These are phyloP conservation scores for Spheniscus humboldti DNA, from an alignment of 2,797 vertebrate genomes.

Conservation along the genomic window DNA sequence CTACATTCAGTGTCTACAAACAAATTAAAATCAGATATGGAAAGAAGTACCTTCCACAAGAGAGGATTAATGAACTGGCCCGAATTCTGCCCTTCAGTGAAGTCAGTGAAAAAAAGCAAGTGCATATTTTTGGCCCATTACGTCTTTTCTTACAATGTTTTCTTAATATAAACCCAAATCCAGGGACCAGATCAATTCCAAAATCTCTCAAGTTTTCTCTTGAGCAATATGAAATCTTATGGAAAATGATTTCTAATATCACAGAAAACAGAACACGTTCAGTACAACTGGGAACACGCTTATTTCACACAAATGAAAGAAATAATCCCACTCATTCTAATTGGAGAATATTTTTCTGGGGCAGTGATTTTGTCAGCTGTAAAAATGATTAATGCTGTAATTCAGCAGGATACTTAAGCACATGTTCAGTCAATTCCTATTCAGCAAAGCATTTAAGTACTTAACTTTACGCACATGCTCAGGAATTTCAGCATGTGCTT, in stretches of 20 bases:
- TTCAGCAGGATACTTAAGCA: slow-evolving; percentile 65
- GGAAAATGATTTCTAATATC: slow-evolving; percentile 62
- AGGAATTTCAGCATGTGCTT: slow-evolving; percentile 48
- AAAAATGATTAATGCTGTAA: slow-evolving; percentile 67
- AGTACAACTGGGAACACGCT: slow-evolving; percentile 41
- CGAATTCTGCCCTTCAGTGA: slow-evolving; percentile 36
- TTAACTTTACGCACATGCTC: slow-evolving; percentile 59
- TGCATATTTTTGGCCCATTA: slow-evolving; percentile 29
- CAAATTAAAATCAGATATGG: slow-evolving; percentile 50
- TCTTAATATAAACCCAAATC: slow-evolving; percentile 52
- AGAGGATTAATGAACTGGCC: slow-evolving; percentile 33
- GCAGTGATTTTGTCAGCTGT: slow-evolving; percentile 66
- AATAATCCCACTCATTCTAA: slow-evolving; percentile 60
- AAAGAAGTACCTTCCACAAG: slow-evolving; percentile 32
- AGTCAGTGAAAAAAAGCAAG: slow-evolving; percentile 21
- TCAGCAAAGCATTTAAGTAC: slow-evolving; percentile 62
- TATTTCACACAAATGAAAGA: slow-evolving; percentile 62
- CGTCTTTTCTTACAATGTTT: slow-evolving; percentile 6
- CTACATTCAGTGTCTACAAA: slow-evolving; percentile 2
- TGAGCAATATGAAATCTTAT: slow-evolving; percentile 59
- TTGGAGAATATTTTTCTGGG: slow-evolving; percentile 69
- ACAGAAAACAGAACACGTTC: slow-evolving; percentile 34
- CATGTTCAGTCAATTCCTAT: slow-evolving; percentile 67
- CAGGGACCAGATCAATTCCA: slow-evolving; percentile 49
- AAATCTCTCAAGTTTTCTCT: slow-evolving; percentile 59